phyloP scores from a whole-genome alignment of 2,113 vertebrate species.

The Neoarius graeffei region DNA sequence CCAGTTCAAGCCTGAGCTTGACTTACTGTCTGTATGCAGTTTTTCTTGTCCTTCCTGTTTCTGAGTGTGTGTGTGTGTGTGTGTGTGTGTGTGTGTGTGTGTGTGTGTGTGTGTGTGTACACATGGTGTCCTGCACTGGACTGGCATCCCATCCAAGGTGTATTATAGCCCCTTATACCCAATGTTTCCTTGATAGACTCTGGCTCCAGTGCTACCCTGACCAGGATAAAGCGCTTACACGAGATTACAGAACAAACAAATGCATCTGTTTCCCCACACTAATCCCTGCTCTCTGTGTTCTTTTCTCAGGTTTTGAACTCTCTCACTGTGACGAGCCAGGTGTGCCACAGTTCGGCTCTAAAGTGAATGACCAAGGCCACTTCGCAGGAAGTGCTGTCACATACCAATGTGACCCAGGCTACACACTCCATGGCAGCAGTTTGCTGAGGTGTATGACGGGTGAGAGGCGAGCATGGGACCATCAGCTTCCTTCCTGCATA shows the following conservation, averaged over 20 bases:
- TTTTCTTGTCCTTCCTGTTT: neutral
- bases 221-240: conserved; percentile 2
- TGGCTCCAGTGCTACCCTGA: neutral
- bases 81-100: neutral
- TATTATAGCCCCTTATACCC: too few species aligned
- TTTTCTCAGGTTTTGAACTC: conserved; percentile 87
- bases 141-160: neutral
- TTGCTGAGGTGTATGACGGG: conserved; percentile 94
- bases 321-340: conserved; percentile 96
- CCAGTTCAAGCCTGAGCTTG: neutral
- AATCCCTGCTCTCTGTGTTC: neutral
- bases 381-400: conserved; percentile 92
- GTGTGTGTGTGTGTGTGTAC: neutral
- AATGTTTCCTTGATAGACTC: neutral
- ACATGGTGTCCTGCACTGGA: neutral
- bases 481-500: conserved; percentile 90
- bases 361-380: conserved; percentile 94
- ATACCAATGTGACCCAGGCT: conserved; percentile 92
- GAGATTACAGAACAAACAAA: conserved; percentile 2
- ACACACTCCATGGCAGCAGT: conserved; percentile 90
- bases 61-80: neutral
- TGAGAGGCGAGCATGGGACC: conserved; percentile 93
- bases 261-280: neutral
- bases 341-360: conserved; percentile 94
- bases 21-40: neutral